Base-by-base conservation (phyloP, 2,113 vertebrate species). In the Anguilla rostrata region DNA sequence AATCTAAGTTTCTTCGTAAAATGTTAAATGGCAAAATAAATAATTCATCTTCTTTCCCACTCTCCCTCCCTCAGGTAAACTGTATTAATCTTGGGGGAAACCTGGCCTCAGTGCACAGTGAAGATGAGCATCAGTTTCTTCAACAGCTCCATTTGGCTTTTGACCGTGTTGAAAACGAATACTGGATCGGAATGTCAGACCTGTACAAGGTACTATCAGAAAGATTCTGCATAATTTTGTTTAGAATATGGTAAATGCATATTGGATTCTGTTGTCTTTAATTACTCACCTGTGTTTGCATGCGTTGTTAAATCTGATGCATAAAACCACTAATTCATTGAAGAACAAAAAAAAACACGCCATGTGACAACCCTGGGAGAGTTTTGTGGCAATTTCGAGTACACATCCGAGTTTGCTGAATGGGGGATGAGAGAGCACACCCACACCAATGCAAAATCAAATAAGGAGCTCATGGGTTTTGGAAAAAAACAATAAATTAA, bases 101-200 rank as follows among this genome's bases (percentile, higher is more conserved):
- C 71, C 79, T 88, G 87, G 39, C 75, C 39, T 88, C 84, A 11
- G 46, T 79, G 39, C 87, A 86, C 81, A 86, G 14, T 1, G 49
- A 83, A 29, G 18, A 57, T n/a, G 84, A 88, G 12, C 46, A 83
- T n/a, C 15, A 86, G 6, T 12, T 85, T 16, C 46, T 88, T 2
- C 85, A 83, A 20, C 4, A 46, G 0, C n/a, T 86, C 7, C 11
- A 20, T 60, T 1, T 0, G 0, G 3, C 1, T 34, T 34, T 1
- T 34, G 34, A 0, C 34, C 34, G 1, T 34, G 0, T 1, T 18
- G 57, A 60, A 4, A 79, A 81, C n/a, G 9, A 26, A 82, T 71
- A n/a, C 63, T 71, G 63, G 63, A 7, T 71, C 1, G 63, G 63
- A 5, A 0, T 71, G 63, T n/a, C 63, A n/a, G 63, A 71, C 63